phyloP scores from a whole-genome alignment of 1,140 invertebrate genomes.

The Trissolcus basalis region DNA sequence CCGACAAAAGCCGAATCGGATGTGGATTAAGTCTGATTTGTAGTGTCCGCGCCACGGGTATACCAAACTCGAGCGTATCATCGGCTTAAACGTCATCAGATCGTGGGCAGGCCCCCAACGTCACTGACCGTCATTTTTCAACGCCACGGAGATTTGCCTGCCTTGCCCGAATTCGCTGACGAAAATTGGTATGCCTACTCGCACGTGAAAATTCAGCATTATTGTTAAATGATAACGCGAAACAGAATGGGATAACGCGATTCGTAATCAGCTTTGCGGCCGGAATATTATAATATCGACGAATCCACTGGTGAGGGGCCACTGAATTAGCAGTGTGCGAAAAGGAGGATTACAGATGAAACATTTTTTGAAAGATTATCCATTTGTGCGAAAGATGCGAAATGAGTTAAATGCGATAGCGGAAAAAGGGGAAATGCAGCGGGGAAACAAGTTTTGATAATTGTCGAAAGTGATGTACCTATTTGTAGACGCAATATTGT shows the following conservation, averaged over 20 bases:
- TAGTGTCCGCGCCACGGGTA: constrained; percentile 28
- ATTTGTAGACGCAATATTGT: too few relatives aligned
- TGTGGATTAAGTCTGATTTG: constrained; percentile 47
- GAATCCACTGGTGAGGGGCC: neutral
- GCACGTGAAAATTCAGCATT: constrained; percentile 29
- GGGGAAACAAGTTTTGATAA: too few relatives aligned
- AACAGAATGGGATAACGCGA: neutral
- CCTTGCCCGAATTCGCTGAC: constrained; percentile 43
- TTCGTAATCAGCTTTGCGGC: neutral
- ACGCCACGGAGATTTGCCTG: constrained; percentile 65
- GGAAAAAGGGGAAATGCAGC: too few relatives aligned
- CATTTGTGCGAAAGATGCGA: too few relatives aligned
- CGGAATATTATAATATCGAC: constrained; percentile 2
- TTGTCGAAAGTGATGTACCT: too few relatives aligned
- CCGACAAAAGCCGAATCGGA: constrained; percentile 15
- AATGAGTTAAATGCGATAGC: too few relatives aligned
- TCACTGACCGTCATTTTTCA: constrained; percentile 64
- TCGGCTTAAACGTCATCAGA: constrained; percentile 56
- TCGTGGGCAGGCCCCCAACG: constrained; percentile 49
- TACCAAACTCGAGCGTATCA: constrained; percentile 64
- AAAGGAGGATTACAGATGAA: too few relatives aligned
- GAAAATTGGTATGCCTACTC: constrained; percentile 62
- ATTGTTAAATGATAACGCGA: constrained; percentile 14
- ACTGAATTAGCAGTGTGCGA: neutral
- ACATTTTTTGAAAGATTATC: too few relatives aligned